Percentiles rank a stretch among this genome's conserved stretches.
Conservation (phyloP, 2,113 vertebrate genomes). For the Morone saxatilis region DNA sequence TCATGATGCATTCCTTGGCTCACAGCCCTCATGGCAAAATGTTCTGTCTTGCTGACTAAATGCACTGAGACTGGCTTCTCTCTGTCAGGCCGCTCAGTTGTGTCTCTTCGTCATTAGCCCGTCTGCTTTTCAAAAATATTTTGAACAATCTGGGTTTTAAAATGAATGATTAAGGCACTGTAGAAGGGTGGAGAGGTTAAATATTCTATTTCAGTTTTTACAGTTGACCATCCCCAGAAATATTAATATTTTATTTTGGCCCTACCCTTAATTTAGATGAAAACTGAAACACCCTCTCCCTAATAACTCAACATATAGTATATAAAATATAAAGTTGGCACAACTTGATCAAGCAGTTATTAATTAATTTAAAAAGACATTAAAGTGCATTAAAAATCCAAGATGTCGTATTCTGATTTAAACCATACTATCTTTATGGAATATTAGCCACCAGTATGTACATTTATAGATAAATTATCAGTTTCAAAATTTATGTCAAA, state of each 20-base stretch:
- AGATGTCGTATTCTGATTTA: neutral
- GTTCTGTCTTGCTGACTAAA: constrained; percentile 47
- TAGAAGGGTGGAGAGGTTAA: neutral
- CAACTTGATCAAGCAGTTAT: neutral
- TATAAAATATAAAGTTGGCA: neutral
- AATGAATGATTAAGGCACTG: neutral
- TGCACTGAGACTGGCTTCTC: constrained; percentile 37
- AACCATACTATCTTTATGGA: neutral
- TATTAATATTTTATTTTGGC: neutral
- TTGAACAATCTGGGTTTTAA: neutral
- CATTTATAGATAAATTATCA: neutral
- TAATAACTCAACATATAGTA: neutral
- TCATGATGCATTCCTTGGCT: constrained; percentile 70
- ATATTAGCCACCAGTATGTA: neutral
- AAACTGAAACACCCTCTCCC: neutral
- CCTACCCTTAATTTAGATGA: neutral
- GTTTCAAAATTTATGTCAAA: neutral
- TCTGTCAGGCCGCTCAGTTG: constrained; percentile 40
- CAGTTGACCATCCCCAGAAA: neutral
- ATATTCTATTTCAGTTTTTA: neutral
- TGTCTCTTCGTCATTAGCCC: constrained; percentile 18
- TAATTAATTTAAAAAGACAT: too few species aligned
- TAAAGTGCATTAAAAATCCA: neutral
- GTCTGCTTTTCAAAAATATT: neutral
- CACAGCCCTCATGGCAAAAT: constrained; percentile 53